These are phyloP conservation scores for Zapornia atra DNA, from an alignment of 2,113 vertebrate species.

Conservation along the genomic window DNA sequence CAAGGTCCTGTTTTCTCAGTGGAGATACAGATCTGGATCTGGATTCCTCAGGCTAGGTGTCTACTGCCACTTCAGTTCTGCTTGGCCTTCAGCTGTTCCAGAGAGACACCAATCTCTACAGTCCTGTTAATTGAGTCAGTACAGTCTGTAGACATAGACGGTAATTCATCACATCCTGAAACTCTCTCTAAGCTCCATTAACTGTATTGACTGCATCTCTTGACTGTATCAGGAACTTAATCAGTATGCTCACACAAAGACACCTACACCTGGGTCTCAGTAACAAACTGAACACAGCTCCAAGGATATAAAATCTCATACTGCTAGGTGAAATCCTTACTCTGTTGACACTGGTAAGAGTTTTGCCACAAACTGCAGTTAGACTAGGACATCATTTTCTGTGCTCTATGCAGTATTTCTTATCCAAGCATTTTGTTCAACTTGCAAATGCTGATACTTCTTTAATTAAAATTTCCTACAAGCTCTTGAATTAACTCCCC, in stretches of 20 bases:
- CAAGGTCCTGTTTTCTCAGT: neutral
- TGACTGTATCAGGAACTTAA: neutral
- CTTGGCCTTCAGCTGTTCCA: neutral
- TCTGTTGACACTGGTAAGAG: neutral
- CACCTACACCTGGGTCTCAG: neutral
- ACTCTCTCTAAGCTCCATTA: neutral
- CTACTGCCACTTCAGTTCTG: neutral
- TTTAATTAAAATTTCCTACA: neutral
- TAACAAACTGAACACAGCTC: neutral
- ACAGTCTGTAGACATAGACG: neutral
- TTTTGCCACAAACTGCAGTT: neutral
- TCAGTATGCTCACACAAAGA: neutral
- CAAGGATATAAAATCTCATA: neutral
- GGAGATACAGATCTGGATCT: neutral
- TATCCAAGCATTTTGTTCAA: neutral
- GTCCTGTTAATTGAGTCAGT: neutral
- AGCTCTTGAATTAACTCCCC: neutral
- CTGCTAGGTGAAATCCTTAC: neutral
- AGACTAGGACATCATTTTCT: neutral
- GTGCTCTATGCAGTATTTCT: neutral
- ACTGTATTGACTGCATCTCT: neutral
- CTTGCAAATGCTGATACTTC: neutral
- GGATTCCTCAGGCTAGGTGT: neutral
- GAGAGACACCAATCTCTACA: neutral
- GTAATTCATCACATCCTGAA: neutral